Percentiles rank a stretch among this genome's conserved stretches.
Conservation (phyloP, 1,140 invertebrate species). For the Paracyclopina nana region DNA sequence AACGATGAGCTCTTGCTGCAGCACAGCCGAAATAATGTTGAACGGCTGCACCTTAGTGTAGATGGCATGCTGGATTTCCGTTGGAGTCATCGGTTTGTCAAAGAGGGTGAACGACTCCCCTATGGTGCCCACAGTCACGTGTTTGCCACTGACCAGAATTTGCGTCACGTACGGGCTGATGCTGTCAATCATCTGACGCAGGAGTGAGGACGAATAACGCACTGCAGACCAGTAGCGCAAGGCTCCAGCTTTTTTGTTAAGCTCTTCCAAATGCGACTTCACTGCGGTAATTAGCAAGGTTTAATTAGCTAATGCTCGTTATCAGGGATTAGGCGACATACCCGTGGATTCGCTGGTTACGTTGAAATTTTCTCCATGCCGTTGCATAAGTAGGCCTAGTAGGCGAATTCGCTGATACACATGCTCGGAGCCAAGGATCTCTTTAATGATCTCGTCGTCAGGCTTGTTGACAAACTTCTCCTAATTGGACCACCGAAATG, state of each 20-base stretch:
- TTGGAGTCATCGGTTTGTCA: conserved; percentile 86
- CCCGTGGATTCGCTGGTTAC: not conserved
- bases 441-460: too few relatives aligned
- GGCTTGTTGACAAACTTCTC: too few relatives aligned
- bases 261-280: conserved; percentile 43
- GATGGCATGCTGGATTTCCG: conserved; percentile 47
- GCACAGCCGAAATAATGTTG: conserved; percentile 75
- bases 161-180: conserved; percentile 95
- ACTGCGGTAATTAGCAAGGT: conserved; percentile 32
- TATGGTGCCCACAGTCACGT: conserved; percentile 82
- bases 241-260: conserved; percentile 70
- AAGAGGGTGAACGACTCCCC: conserved; percentile 84
- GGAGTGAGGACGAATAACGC: conserved; percentile 72
- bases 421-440: too few relatives aligned
- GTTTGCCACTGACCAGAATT: conserved; percentile 88
- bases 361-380: too few relatives aligned
- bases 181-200: conserved; percentile 85
- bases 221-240: conserved; percentile 81
- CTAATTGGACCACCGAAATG: too few relatives aligned
- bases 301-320: not conserved
- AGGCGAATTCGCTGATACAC: too few relatives aligned
- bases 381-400: too few relatives aligned
- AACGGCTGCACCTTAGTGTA: conserved; percentile 33
- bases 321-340: not conserved
- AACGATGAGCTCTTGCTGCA: conserved; percentile 86